Percentiles rank a stretch among this genome's conserved stretches.
phyloP scores from a whole-genome alignment of 2,113 vertebrate genomes.

The Thryonomys swinderianus region DNA sequence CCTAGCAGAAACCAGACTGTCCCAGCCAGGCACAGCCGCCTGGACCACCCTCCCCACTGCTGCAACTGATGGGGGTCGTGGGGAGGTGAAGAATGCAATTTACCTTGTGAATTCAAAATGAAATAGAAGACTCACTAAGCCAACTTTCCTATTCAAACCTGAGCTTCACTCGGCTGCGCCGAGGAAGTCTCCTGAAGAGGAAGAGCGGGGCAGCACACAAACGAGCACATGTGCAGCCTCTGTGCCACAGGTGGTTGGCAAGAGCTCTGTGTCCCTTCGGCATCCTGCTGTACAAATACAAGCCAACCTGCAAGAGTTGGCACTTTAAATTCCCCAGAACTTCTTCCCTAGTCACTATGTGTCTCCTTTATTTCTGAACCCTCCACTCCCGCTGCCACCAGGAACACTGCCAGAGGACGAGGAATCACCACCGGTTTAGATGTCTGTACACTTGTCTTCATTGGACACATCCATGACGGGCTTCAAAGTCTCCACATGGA shows the following conservation, averaged over 20 bases:
- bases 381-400: neutral
- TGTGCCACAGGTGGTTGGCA: neutral
- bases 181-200: neutral
- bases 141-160: neutral
- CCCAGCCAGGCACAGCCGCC: neutral
- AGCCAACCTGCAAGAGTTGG: neutral
- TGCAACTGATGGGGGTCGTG: neutral
- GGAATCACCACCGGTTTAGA: neutral
- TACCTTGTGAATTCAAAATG: neutral
- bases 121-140: neutral
- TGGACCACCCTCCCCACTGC: no score
- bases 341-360: neutral
- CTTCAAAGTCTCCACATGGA: neutral
- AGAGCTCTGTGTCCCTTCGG: neutral
- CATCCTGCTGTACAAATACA: neutral
- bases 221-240: accelerated
- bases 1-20: neutral
- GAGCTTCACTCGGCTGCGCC: neutral
- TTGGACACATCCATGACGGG: neutral
- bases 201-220: no score
- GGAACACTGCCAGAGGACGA: neutral
- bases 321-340: neutral
- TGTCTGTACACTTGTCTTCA: neutral
- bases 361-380: neutral
- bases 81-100: neutral